Conservation (phyloP, 2,888 invertebrate genomes). For the Cinara cedri region DNA sequence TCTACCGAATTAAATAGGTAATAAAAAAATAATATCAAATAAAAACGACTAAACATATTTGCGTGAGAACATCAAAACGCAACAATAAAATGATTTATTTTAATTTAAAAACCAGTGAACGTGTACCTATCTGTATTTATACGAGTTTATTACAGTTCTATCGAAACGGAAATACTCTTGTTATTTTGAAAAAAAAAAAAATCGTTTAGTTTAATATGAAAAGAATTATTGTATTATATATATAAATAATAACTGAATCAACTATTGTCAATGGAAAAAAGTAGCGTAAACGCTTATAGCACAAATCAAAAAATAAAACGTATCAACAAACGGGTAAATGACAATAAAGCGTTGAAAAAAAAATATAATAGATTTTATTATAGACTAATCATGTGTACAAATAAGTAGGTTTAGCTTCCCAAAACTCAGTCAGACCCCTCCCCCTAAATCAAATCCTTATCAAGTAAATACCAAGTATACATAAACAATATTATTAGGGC, state of each 20-base stretch:
- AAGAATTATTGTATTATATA: not conserved
- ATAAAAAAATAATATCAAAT: slow-evolving; percentile 34
- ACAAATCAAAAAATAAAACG: too few species aligned
- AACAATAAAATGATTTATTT: slow-evolving; percentile 42
- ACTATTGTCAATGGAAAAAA: not conserved
- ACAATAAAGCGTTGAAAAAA: too few species aligned
- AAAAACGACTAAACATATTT: slow-evolving; percentile 15
- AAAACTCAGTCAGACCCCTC: too few species aligned
- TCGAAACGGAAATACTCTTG: not conserved
- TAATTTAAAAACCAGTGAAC: slow-evolving; percentile 28
- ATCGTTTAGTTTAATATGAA: not conserved
- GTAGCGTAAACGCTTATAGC: too few species aligned
- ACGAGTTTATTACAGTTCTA: too few species aligned
- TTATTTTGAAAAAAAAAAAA: not conserved
- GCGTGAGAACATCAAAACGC: slow-evolving; percentile 30
- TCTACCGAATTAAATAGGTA: not conserved
- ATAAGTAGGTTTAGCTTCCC: too few species aligned
- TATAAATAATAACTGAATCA: not conserved
- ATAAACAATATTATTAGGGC: too few species aligned
- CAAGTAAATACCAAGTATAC: too few species aligned
- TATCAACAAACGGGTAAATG: too few species aligned
- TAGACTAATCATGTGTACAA: too few species aligned
- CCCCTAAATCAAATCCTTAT: too few species aligned
- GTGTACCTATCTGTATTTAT: not conserved
- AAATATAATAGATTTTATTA: too few species aligned